phyloP scores from a whole-genome alignment of 2,888 invertebrate species.

The Caenorhabditis plicata region DNA sequence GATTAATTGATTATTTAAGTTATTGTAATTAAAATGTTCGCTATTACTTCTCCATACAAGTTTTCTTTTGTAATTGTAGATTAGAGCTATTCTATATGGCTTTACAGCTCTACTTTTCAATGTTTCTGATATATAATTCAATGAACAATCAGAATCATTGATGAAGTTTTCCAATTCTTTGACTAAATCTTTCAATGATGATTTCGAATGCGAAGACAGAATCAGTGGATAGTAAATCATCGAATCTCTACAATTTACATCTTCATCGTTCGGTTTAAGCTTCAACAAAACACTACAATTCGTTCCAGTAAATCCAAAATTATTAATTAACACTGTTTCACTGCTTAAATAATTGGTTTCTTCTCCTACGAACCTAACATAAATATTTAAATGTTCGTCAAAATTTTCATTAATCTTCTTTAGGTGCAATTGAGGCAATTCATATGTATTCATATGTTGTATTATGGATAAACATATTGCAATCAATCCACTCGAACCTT shows the following conservation, averaged over 20 bases:
- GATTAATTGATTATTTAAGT: neutral
- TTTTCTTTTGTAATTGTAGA: constrained; percentile 29
- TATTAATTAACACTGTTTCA: constrained; percentile 46
- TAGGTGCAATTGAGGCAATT: constrained; percentile 31
- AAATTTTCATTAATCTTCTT: constrained; percentile 26
- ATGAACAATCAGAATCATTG: neutral
- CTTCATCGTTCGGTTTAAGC: constrained; percentile 2
- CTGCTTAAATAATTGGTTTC: no score
- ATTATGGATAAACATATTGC: constrained; percentile 24
- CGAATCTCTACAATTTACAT: neutral
- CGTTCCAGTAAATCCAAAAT: constrained; percentile 61
- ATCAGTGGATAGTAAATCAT: constrained; percentile 29
- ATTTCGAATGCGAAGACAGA: constrained; percentile 36
- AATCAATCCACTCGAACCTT: constrained; percentile 55
- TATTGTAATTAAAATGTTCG: neutral
- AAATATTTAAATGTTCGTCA: constrained; percentile 11
- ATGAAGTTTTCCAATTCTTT: constrained; percentile 12
- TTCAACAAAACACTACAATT: constrained; percentile 36
- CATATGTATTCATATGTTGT: constrained; percentile 18
- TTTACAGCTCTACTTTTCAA: constrained; percentile 19
- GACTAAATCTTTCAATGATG: constrained; percentile 7
- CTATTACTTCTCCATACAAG: constrained; percentile 2
- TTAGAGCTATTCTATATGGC: constrained; percentile 15
- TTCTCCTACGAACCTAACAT: constrained; percentile 31
- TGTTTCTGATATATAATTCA: constrained; percentile 10